Conservation (phyloP, 2,888 invertebrate species). For the Ganaspis brasiliensis region DNA sequence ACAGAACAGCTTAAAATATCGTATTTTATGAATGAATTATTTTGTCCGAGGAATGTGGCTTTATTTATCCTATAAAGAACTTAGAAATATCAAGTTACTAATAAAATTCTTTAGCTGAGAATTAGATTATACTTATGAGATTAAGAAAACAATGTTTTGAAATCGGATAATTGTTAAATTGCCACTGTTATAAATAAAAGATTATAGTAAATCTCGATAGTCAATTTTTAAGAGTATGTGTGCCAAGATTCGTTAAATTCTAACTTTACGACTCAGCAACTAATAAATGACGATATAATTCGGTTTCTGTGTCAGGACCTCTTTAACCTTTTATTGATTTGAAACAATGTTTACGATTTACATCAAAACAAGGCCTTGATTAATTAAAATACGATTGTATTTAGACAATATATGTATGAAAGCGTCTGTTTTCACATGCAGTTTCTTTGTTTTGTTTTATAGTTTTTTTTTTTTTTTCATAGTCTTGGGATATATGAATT, state of each 20-base stretch:
- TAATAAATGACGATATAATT: conserved; percentile 32
- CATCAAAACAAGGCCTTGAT: not conserved
- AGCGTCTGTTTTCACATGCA: not conserved
- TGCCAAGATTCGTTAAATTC: conserved; percentile 26
- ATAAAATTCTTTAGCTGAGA: no score
- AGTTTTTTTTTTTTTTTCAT: not conserved
- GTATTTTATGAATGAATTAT: not conserved
- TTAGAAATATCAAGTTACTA: not conserved
- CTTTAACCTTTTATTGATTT: conserved; percentile 39
- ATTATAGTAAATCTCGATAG: not conserved
- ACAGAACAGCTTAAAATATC: not conserved
- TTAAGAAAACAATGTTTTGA: conserved; percentile 8
- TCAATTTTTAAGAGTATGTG: conserved; percentile 12
- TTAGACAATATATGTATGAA: not conserved
- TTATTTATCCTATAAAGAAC: not conserved
- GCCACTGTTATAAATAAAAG: not conserved
- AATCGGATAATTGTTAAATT: not conserved
- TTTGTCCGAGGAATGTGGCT: not conserved
- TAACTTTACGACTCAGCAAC: conserved; percentile 11
- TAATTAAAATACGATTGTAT: conserved; percentile 6
- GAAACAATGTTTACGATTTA: conserved; percentile 29
- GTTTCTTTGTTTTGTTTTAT: not conserved
- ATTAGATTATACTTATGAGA: no score
- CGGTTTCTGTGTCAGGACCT: conserved; percentile 39
- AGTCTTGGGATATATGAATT: no score